Evolutionary conservation across 2,113 vertebrate species (phyloP).

Genomic region (Amphiprion percula): DNA sequence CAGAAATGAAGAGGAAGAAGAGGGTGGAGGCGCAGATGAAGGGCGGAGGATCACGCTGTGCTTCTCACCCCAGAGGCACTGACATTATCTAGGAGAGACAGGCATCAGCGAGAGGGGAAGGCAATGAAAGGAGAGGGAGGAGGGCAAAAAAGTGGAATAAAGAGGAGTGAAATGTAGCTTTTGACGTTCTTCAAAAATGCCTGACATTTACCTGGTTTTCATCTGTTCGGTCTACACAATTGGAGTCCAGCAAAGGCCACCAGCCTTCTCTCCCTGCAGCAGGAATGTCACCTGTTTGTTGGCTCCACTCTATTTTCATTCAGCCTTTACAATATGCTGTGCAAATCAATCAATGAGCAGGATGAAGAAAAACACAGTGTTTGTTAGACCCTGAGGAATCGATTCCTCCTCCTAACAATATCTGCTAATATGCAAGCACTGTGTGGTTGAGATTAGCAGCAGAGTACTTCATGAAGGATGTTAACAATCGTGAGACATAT

Average conservation of each 20-base stretch:
- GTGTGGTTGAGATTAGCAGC: slow-evolving; percentile 7
- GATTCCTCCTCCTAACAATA: slow-evolving; percentile 11
- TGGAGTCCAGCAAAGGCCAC: slow-evolving; percentile 72
- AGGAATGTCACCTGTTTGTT: slow-evolving; percentile 45
- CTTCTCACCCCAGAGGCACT: slow-evolving; percentile 65
- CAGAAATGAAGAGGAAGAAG: slow-evolving; percentile 52
- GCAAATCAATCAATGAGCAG: slow-evolving; percentile 15
- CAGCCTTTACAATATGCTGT: slow-evolving; percentile 26
- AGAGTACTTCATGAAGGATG: neutral
- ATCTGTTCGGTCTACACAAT: slow-evolving; percentile 55
- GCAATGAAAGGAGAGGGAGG: slow-evolving; percentile 53
- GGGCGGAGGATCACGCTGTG: slow-evolving; percentile 51
- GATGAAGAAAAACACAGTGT: slow-evolving; percentile 19
- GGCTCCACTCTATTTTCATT: slow-evolving; percentile 44
- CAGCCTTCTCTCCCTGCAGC: slow-evolving; percentile 26
- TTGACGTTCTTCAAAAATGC: slow-evolving; percentile 71
- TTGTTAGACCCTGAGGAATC: slow-evolving; percentile 20
- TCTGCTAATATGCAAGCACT: slow-evolving; percentile 15
- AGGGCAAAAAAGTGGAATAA: slow-evolving; percentile 57
- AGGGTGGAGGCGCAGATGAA: slow-evolving; percentile 39
- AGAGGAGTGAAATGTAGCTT: slow-evolving; percentile 74
- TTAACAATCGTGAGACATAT: neutral
- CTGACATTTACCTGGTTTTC: slow-evolving; percentile 77
- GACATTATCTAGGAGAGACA: slow-evolving; percentile 75
- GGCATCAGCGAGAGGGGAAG: slow-evolving; percentile 49